Percentiles rank a stretch among this genome's conserved stretches.
These are phyloP conservation scores for Drosophila pallidifrons DNA, from an alignment of 1,140 invertebrate genomes.

Conservation along the genomic window DNA sequence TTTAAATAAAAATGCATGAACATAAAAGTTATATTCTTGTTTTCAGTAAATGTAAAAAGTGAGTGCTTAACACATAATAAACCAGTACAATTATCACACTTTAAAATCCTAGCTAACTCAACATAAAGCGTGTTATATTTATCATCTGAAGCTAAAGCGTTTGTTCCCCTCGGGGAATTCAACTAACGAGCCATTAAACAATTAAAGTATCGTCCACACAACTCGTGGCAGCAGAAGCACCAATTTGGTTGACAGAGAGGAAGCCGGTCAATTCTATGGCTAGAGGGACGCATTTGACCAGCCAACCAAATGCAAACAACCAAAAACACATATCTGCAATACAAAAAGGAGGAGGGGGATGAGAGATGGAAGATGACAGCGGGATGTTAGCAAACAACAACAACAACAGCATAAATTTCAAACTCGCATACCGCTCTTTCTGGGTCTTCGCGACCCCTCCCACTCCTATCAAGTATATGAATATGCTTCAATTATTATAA, in stretches of 20 bases:
- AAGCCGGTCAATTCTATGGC: conserved; percentile 36
- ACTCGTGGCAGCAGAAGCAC: conserved; percentile 2
- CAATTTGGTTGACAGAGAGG: conserved; percentile 6
- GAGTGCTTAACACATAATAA: conserved; percentile 64
- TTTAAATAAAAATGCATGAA: too few relatives aligned
- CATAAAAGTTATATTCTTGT: too few relatives aligned
- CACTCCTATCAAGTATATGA: conserved; percentile 37
- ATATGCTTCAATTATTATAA: conserved; percentile 79
- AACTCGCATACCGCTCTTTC: conserved; percentile 30
- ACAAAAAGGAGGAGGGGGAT: conserved; percentile 14
- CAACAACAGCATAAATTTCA: conserved; percentile 7
- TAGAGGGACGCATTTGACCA: conserved; percentile 67
- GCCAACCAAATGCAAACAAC: conserved; percentile 77
- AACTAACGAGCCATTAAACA: conserved; percentile 80
- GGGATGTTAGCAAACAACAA: background rate
- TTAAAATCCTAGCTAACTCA: conserved; percentile 47
- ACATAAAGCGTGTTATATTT: background rate
- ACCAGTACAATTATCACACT: conserved; percentile 72
- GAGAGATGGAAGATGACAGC: background rate
- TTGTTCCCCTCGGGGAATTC: conserved; percentile 65
- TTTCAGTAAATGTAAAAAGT: too few relatives aligned
- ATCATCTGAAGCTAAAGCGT: conserved; percentile 20
- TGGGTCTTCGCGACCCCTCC: conserved; percentile 13
- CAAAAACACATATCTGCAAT: conserved; percentile 41
- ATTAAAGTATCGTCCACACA: conserved; percentile 60